Percentiles rank a stretch among this genome's conserved stretches.
These are phyloP conservation scores for Amphimedon queenslandica DNA, from an alignment of 37 sponge, comb jelly and placozoan genomes.

Conservation along the genomic window DNA sequence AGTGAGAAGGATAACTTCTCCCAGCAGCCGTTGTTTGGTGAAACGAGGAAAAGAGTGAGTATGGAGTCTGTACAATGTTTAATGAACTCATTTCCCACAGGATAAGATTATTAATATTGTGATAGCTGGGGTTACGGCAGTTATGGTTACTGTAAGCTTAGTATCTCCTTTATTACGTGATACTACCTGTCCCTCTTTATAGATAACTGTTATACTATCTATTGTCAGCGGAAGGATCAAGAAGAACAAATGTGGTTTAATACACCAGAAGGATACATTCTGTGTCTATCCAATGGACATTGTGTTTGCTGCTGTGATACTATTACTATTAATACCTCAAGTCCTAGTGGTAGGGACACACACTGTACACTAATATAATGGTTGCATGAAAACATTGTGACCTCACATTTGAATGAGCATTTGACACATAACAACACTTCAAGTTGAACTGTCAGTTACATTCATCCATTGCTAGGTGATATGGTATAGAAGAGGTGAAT, in stretches of 20 bases:
- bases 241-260: not conserved
- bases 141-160: not conserved
- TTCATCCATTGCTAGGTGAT: constrained; percentile 41
- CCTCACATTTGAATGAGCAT: too few species aligned
- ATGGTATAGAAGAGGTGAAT: constrained; percentile 74
- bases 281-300: constrained; percentile 53
- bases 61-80: too few species aligned
- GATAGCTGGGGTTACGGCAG: constrained; percentile 29
- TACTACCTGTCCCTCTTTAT: not conserved
- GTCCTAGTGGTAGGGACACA: constrained; percentile 58
- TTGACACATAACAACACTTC: too few species aligned
- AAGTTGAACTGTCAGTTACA: too few species aligned
- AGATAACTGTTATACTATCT: not conserved
- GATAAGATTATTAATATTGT: constrained; percentile 58
- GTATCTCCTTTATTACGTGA: not conserved
- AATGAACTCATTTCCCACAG: constrained; percentile 22
- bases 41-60: constrained; percentile 53
- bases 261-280: constrained; percentile 1
- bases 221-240: not conserved
- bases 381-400: too few species aligned
- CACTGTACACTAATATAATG: too few species aligned
- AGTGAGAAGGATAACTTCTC: not conserved
- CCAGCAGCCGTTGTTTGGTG: constrained; percentile 40
- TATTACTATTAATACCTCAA: constrained; percentile 47
- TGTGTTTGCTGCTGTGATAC: constrained; percentile 46